A percentile compares a stretch with the other conserved stretches of the same genome.
Conservation (phyloP, 2,797 vertebrate species). For the Macropodus opercularis region DNA sequence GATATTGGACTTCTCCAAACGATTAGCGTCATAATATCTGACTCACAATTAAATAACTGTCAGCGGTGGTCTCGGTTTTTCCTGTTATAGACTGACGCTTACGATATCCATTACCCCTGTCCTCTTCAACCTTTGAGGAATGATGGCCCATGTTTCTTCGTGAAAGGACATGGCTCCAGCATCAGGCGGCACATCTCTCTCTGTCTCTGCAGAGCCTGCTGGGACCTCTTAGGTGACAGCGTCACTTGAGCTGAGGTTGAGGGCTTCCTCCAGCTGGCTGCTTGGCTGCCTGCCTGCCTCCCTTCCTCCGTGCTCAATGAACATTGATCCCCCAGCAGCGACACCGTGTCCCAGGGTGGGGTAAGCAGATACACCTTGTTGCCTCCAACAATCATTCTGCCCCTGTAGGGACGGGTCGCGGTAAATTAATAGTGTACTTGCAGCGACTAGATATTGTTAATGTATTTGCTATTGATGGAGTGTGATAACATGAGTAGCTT, state of each 20-base stretch:
- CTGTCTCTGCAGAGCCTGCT: slow-evolving; percentile 71
- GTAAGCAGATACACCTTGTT: slow-evolving; percentile 87
- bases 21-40: slow-evolving; percentile 47
- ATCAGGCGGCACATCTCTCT: slow-evolving; percentile 62
- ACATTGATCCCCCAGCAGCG: slow-evolving; percentile 88
- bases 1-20: slow-evolving; percentile 29
- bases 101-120: slow-evolving; percentile 72
- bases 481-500: slow-evolving; percentile 90
- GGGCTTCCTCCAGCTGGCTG: slow-evolving; percentile 71
- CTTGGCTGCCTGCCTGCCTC: slow-evolving; percentile 75
- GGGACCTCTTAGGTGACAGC: slow-evolving; percentile 77
- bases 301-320: slow-evolving; percentile 75
- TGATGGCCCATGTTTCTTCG: slow-evolving; percentile 58
- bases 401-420: slow-evolving; percentile 85
- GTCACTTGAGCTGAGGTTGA: slow-evolving; percentile 75
- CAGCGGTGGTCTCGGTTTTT: slow-evolving; percentile 51
- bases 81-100: slow-evolving; percentile 64
- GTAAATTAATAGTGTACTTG: slow-evolving; percentile 91
- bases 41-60: slow-evolving; percentile 58
- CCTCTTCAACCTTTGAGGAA: slow-evolving; percentile 75
- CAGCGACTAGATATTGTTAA: slow-evolving; percentile 90
- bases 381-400: slow-evolving; percentile 85
- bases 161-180: slow-evolving; percentile 74
- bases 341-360: slow-evolving; percentile 83
- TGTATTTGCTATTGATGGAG: slow-evolving; percentile 88